Conservation (phyloP, 2,797 vertebrate species). For the Scyliorhinus canicula region DNA sequence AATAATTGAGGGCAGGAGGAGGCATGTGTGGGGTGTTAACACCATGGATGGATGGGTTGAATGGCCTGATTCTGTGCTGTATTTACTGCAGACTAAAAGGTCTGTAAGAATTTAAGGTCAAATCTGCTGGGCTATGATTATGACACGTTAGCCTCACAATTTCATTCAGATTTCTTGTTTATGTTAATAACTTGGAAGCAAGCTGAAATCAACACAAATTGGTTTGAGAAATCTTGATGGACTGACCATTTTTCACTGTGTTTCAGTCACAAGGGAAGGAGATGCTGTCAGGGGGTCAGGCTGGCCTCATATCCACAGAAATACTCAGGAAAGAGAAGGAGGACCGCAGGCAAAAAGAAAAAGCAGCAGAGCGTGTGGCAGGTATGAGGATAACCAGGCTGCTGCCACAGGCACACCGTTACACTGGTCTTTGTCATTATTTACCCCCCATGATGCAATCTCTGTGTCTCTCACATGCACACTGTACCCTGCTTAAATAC, state of each 20-base stretch:
- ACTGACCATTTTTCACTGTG: not conserved
- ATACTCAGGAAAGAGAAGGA: constrained; percentile 73
- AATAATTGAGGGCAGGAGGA: not conserved
- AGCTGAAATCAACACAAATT: not conserved
- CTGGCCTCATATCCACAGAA: constrained; percentile 76
- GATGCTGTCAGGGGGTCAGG: constrained; percentile 72
- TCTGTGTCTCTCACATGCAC: not conserved
- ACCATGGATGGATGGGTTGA: not conserved
- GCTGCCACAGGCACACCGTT: not conserved
- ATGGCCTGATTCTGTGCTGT: not conserved
- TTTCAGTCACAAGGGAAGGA: constrained; percentile 49
- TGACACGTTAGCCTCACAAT: not conserved
- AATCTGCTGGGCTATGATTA: not conserved
- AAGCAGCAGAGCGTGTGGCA: constrained; percentile 66
- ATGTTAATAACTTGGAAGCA: not conserved
- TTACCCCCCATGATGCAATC: not conserved
- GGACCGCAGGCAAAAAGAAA: constrained; percentile 65
- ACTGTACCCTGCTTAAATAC: not conserved
- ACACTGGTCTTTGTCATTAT: not conserved
- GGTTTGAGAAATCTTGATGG: not conserved
- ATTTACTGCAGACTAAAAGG: not conserved
- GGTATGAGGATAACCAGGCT: constrained; percentile 54
- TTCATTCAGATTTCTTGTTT: not conserved
- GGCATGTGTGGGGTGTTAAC: not conserved
- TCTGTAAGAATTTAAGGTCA: not conserved